Percentiles rank a stretch among this genome's conserved stretches.
phyloP scores from a whole-genome alignment of 2,113 vertebrate species.

The Nesogale talazaci region DNA sequence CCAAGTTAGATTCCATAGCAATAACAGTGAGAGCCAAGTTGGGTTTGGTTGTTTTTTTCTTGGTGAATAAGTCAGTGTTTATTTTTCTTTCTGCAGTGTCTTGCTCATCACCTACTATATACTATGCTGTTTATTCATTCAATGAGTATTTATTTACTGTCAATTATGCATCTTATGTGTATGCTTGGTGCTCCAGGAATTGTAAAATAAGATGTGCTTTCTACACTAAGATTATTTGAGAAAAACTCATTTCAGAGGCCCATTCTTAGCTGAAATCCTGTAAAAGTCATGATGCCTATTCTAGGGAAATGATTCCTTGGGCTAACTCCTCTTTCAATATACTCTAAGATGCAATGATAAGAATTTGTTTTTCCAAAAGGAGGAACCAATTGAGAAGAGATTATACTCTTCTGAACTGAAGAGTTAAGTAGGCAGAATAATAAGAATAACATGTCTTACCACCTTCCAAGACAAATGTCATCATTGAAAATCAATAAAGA shows the following conservation, averaged over 20 bases:
- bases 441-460: not conserved
- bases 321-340: not conserved
- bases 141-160: not conserved
- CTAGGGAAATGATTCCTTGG: not conserved
- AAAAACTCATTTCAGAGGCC: not conserved
- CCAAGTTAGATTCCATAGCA: not conserved
- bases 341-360: conserved; percentile 21
- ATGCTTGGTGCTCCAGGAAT: not conserved
- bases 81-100: conserved; percentile 35
- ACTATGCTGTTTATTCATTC: not conserved
- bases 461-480: not conserved
- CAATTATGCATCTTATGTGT: not conserved
- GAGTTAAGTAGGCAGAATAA: not conserved
- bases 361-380: conserved; percentile 25
- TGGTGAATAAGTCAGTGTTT: not conserved
- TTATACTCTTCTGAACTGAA: not conserved
- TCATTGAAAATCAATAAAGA: conserved; percentile 19
- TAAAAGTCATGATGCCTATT: conserved; percentile 4
- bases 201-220: not conserved
- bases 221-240: not conserved
- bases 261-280: not conserved
- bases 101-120: not conserved
- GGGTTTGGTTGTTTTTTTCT: not conserved
- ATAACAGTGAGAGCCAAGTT: not conserved
- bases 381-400: conserved; percentile 39